Conservation (phyloP, 1,140 invertebrate genomes). For the Penaeus chinensis region DNA sequence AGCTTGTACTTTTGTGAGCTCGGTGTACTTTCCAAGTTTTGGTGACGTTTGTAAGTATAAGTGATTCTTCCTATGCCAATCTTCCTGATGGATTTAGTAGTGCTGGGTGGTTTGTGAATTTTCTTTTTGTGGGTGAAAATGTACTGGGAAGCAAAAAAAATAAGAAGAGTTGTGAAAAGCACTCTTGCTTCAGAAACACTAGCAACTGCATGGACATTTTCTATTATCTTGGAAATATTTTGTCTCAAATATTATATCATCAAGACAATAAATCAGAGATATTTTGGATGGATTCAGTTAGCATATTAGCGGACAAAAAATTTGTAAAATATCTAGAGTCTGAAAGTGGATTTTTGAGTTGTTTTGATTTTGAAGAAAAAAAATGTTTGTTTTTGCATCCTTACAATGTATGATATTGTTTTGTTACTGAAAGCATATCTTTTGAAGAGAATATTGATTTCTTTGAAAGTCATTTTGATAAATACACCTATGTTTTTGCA, state of each 20-base stretch:
- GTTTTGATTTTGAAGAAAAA: background rate
- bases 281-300: too few relatives aligned
- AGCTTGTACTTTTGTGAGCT: background rate
- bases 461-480: too few relatives aligned
- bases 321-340: too few relatives aligned
- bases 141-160: background rate
- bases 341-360: background rate
- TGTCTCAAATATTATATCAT: slow-evolving; percentile 25
- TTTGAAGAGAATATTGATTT: too few relatives aligned
- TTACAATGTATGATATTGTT: too few relatives aligned
- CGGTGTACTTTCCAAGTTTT: background rate
- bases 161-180: slow-evolving; percentile 8
- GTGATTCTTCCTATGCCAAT: background rate
- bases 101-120: background rate
- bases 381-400: background rate
- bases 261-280: background rate
- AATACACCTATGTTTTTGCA: background rate
- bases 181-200: background rate
- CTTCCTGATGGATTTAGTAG: background rate
- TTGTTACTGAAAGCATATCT: too few relatives aligned
- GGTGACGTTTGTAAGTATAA: background rate
- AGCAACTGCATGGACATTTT: background rate
- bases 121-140: slow-evolving; percentile 1
- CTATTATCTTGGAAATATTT: slow-evolving; percentile 24
- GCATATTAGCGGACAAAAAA: too few relatives aligned